Evolutionary conservation across 2,888 invertebrate genomes (phyloP).

Genomic region (Mactromeris polynyma): DNA sequence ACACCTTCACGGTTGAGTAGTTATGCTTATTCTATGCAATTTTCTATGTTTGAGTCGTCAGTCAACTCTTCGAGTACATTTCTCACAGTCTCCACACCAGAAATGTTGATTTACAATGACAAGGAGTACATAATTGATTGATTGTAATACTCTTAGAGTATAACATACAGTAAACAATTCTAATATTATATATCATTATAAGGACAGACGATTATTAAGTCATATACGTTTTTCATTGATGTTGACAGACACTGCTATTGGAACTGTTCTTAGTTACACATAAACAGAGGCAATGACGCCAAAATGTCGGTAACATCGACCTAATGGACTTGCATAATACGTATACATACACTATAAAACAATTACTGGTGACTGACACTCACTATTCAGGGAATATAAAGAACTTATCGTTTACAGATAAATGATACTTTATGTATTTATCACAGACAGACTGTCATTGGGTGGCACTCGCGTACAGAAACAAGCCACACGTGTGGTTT

Average conservation of each 20-base stretch:
- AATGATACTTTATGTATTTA: neutral
- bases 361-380: neutral
- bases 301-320: neutral
- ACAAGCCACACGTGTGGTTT: too few relatives aligned
- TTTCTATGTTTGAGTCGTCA: too few relatives aligned
- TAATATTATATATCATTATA: neutral
- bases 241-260: neutral
- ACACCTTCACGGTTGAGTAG: too few relatives aligned
- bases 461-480: too few relatives aligned
- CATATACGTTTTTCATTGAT: neutral
- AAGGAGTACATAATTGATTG: too few relatives aligned
- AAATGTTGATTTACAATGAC: too few relatives aligned
- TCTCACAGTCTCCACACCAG: too few relatives aligned
- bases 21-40: too few relatives aligned
- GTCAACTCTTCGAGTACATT: too few relatives aligned
- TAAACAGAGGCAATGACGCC: neutral
- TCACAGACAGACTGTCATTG: too few relatives aligned
- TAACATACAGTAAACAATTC: neutral
- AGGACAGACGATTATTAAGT: neutral
- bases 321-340: neutral
- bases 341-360: neutral
- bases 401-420: constrained; percentile 1
- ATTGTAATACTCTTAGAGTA: too few relatives aligned
- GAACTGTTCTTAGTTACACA: neutral
- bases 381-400: neutral